Conservation (phyloP, 2,113 vertebrate species). For the Petrocephalus zakoni region DNA sequence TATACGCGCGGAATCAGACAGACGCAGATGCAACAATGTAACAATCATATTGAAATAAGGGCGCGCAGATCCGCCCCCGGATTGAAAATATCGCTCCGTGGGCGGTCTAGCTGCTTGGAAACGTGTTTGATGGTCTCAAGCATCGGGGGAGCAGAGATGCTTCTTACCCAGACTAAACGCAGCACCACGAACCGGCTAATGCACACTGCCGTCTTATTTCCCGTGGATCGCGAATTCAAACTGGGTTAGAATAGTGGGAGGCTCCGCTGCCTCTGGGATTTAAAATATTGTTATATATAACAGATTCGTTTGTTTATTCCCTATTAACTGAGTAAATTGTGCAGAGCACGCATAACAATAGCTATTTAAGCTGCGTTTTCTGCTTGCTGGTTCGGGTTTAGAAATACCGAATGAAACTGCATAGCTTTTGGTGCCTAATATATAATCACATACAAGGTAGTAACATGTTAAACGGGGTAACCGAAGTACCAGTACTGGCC, state of each 20-base stretch:
- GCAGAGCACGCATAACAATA: neutral
- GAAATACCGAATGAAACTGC: neutral
- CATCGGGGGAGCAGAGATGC: slow-evolving; percentile 7
- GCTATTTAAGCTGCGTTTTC: neutral
- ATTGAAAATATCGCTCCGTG: slow-evolving; percentile 28
- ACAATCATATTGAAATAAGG: neutral
- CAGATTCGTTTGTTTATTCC: neutral
- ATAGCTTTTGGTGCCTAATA: neutral
- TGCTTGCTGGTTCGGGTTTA: neutral
- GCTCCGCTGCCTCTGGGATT: neutral
- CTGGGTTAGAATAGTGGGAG: neutral
- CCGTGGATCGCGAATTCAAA: neutral
- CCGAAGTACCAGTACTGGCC: neutral
- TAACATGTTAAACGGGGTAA: neutral
- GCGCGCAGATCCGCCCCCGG: slow-evolving; percentile 20
- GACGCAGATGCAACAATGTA: neutral
- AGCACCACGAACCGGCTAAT: slow-evolving; percentile 18
- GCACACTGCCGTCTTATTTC: slow-evolving; percentile 25
- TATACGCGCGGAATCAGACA: slow-evolving; percentile 28
- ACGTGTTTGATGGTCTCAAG: slow-evolving; percentile 24
- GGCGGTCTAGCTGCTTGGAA: slow-evolving; percentile 35
- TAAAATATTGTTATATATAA: neutral
- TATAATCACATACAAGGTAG: neutral
- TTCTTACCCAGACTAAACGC: slow-evolving; percentile 11
- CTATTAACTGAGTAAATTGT: neutral